Evolutionary conservation across 2,888 invertebrate genomes (phyloP), one percentile per base, ranked within the genome.

Genomic region (Acanthoscelides obtectus): DNA sequence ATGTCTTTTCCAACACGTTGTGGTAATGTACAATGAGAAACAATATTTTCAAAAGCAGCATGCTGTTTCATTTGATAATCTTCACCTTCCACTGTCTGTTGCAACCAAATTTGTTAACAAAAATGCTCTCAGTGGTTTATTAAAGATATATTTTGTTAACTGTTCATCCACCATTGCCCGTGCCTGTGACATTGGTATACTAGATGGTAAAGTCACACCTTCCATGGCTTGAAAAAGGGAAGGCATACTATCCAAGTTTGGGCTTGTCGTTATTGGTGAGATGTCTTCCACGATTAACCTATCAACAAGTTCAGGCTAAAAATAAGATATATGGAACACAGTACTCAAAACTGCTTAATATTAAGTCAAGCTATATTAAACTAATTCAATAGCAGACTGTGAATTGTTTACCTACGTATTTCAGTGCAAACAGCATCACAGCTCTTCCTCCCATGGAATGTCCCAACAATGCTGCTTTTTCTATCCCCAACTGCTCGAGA

Each of bases 361-460:
- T 45, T 45, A 45, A 12, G 20, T 66, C 3, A 66, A 17, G 8
- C 66, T 66, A 66, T 12, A 65, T n/a, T 20, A 12, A 20, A 65
- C 12, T 67, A 6, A 8, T 22, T 20, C 2, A 67, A 20, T 22
- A 72, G 20, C 20, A 69, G 69, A 64, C 20, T 63, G 22, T n/a
- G 67, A 12, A 66, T 22, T 22, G n/a, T 68, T 17, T 73, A 80
- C 85, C 79, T 85, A 92, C 92, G 86, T 91, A 88, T 83, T 89
- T 88, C 69, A 97, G 87, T 65, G 97, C 93, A 71, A 94, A 87
- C 71, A 90, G 89, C 97, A 98, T 97, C 80, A 93, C 92, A 6
- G 94, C 90, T 74, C 96, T 90, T n/a, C 98, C 98, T 21, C 98
- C 98, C 96, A 98, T 96, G 78, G 97, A 97, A 84, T 98, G 98